Percentiles rank a stretch among this genome's conserved stretches.
Evolutionary conservation across 1,140 invertebrate genomes (phyloP).

Genomic region (Drosophila leontia): DNA sequence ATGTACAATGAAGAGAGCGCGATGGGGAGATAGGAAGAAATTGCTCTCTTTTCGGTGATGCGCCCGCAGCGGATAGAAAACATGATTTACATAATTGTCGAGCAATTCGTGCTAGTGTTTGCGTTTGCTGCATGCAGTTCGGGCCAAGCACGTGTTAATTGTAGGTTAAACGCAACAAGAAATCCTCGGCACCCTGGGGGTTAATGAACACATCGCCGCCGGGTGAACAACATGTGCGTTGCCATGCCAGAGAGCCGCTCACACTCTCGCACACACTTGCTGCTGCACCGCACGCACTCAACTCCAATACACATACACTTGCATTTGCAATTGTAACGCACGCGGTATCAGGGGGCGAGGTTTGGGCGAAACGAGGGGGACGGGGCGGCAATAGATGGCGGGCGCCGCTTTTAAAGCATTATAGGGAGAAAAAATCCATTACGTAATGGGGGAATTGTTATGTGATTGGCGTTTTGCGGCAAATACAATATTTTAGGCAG

Average conservation of each 20-base stretch:
- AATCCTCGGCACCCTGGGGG: constrained; percentile 53
- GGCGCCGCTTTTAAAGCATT: constrained; percentile 70
- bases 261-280: constrained; percentile 37
- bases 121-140: constrained; percentile 52
- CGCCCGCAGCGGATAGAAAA: constrained; percentile 51
- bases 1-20: constrained; percentile 27
- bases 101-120: constrained; percentile 21
- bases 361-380: constrained; percentile 25
- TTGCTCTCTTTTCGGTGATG: constrained; percentile 17
- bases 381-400: constrained; percentile 46
- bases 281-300: constrained; percentile 19
- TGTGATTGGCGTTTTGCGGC: constrained; percentile 64
- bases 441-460: constrained; percentile 80
- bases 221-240: constrained; percentile 64
- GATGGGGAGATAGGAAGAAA: constrained; percentile 5
- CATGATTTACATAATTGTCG: constrained; percentile 78
- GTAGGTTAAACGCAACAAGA: constrained; percentile 76
- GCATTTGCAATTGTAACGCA: constrained; percentile 76
- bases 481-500: constrained; percentile 49
- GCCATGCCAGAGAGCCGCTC: constrained; percentile 55
- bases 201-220: constrained; percentile 66
- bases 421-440: constrained; percentile 76
- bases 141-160: constrained; percentile 78
- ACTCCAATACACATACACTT: constrained; percentile 22
- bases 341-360: constrained; percentile 53